phyloP scores from a whole-genome alignment of 2,888 invertebrate species.

The Dicroscelio sp. region DNA sequence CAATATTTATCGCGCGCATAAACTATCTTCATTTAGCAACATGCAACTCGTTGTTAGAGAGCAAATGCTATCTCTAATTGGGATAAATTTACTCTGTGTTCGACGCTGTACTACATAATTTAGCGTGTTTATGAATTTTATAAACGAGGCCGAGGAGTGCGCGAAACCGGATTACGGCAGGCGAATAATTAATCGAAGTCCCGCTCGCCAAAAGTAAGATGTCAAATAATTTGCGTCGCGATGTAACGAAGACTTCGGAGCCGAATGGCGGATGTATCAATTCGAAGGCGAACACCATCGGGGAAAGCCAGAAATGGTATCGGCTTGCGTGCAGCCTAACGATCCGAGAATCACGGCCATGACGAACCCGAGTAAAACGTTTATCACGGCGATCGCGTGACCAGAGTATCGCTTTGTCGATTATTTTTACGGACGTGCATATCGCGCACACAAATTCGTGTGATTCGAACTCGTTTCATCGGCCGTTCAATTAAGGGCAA shows the following conservation, averaged over 20 bases:
- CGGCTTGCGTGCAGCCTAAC: slow-evolving; percentile 68
- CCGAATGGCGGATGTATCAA: slow-evolving; percentile 66
- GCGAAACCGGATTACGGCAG: slow-evolving; percentile 41
- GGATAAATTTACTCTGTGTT: slow-evolving; percentile 51
- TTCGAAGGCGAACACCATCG: slow-evolving; percentile 50
- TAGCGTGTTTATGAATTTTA: slow-evolving; percentile 55
- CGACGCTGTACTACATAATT: slow-evolving; percentile 40
- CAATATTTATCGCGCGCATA: slow-evolving; percentile 46
- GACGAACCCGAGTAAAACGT: slow-evolving; percentile 72
- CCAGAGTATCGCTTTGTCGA: slow-evolving; percentile 66
- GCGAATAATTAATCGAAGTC: slow-evolving; percentile 33
- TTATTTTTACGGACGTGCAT: slow-evolving; percentile 60
- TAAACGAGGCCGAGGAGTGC: background rate
- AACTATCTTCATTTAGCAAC: slow-evolving; percentile 43
- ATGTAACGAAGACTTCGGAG: slow-evolving; percentile 39
- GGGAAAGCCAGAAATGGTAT: slow-evolving; percentile 67
- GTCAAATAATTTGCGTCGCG: slow-evolving; percentile 46
- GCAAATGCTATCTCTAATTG: slow-evolving; percentile 48
- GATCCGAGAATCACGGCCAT: slow-evolving; percentile 68
- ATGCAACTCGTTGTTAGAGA: slow-evolving; percentile 11
- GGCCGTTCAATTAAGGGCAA: slow-evolving; percentile 13
- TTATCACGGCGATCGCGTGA: slow-evolving; percentile 78
- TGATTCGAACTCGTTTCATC: slow-evolving; percentile 32
- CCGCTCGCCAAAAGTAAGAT: slow-evolving; percentile 44
- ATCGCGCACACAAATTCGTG: slow-evolving; percentile 55